phyloP scores from a whole-genome alignment of 2,113 vertebrate genomes.

The Terrapene triunguis region DNA sequence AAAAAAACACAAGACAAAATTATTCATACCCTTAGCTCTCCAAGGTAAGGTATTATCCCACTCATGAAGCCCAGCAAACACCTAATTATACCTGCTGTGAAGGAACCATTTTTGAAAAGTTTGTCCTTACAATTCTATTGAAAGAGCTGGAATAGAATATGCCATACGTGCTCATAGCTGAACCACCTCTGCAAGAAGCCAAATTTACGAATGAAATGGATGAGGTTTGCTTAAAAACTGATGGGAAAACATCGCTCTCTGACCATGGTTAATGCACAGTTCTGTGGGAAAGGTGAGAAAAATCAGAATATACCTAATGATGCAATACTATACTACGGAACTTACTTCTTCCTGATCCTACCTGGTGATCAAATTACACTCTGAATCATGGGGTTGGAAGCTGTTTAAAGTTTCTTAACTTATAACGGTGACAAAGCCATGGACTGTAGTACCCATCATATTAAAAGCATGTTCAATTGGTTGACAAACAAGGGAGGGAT shows the following conservation, averaged over 20 bases:
- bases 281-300: background rate
- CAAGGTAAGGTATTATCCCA: background rate
- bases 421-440: background rate
- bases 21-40: background rate
- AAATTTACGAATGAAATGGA: background rate
- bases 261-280: background rate
- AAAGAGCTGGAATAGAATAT: background rate
- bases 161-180: background rate
- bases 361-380: background rate
- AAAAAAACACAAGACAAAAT: background rate
- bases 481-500: background rate
- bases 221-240: rapidly evolving
- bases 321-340: background rate
- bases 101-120: background rate
- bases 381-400: background rate
- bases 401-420: background rate
- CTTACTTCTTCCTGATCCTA: background rate
- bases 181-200: background rate
- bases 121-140: background rate
- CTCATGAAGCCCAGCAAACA: background rate
- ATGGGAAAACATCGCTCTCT: background rate
- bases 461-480: background rate
- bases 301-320: too few relatives aligned
- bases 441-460: background rate
- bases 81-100: background rate